phyloP scores from a whole-genome alignment of 2,113 vertebrate species.

The zebrafish (Danio rerio) region DNA sequence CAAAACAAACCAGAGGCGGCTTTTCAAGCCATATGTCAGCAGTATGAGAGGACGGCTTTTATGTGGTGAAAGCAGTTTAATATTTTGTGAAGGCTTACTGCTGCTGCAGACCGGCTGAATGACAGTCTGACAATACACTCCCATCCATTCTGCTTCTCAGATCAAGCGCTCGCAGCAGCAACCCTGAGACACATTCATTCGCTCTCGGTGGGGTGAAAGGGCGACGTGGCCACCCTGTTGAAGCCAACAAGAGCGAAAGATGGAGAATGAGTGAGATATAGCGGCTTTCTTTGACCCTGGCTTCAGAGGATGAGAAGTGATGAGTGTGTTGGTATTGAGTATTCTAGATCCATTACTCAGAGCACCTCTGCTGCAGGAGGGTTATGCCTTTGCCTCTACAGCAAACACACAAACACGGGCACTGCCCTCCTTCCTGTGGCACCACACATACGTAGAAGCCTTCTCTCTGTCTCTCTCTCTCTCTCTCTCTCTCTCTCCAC shows the following conservation, averaged over 20 bases:
- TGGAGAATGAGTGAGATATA: constrained; percentile 24
- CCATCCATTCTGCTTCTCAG: constrained; percentile 41
- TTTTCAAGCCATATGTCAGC: constrained; percentile 53
- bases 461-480: not conserved
- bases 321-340: constrained; percentile 48
- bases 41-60: constrained; percentile 42
- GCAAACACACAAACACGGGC: constrained; percentile 4
- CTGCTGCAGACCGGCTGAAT: constrained; percentile 38
- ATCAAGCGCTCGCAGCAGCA: constrained; percentile 42
- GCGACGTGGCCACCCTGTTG: constrained; percentile 38
- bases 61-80: constrained; percentile 57
- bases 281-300: constrained; percentile 49
- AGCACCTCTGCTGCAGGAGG: constrained; percentile 29
- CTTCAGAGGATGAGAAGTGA: constrained; percentile 46
- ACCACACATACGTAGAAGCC: constrained; percentile 31
- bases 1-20: constrained; percentile 52
- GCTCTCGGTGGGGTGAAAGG: constrained; percentile 26
- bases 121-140: constrained; percentile 52
- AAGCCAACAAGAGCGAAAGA: constrained; percentile 27
- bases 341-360: constrained; percentile 52
- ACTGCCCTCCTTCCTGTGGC: constrained; percentile 32
- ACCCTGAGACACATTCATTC: constrained; percentile 37
- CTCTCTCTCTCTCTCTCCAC: constrained; percentile 17
- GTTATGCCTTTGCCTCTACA: constrained; percentile 40
- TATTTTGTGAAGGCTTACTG: constrained; percentile 51